Conservation (phyloP, 2,888 invertebrate genomes). For the Melolontha melolontha region DNA sequence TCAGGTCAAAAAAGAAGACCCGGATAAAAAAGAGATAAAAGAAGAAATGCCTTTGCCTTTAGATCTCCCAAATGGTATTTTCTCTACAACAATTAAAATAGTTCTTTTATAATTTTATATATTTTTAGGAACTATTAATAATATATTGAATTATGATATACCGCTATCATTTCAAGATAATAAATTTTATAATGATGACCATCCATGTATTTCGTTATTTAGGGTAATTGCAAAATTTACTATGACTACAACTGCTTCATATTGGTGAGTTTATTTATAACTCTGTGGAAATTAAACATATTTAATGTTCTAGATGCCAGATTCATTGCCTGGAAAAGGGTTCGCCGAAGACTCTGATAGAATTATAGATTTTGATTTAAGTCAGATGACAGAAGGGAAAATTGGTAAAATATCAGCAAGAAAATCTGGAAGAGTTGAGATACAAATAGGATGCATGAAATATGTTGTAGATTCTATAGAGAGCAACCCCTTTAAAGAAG, state of each 20-base stretch:
- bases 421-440: slow-evolving; percentile 60
- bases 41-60: slow-evolving; percentile 13
- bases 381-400: slow-evolving; percentile 60
- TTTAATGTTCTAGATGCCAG: slow-evolving; percentile 57
- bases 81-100: neutral
- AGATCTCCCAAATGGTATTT: slow-evolving; percentile 9
- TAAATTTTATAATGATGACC: slow-evolving; percentile 54
- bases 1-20: slow-evolving; percentile 29
- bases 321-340: slow-evolving; percentile 60
- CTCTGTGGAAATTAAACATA: neutral
- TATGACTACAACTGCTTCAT: slow-evolving; percentile 9
- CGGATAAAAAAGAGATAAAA: slow-evolving; percentile 18
- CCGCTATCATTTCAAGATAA: slow-evolving; percentile 46
- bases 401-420: slow-evolving; percentile 60
- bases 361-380: slow-evolving; percentile 57
- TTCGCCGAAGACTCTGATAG: slow-evolving; percentile 57
- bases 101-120: neutral
- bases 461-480: slow-evolving; percentile 56
- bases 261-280: neutral
- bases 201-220: slow-evolving; percentile 57
- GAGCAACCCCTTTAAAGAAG: slow-evolving; percentile 47
- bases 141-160: slow-evolving; percentile 33
- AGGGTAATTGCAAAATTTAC: slow-evolving; percentile 51
- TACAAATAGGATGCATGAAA: slow-evolving; percentile 57
- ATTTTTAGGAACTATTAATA: slow-evolving; percentile 3